Evolutionary conservation across 2,888 invertebrate species (phyloP).

Genomic region (Lochmaea crataegi): DNA sequence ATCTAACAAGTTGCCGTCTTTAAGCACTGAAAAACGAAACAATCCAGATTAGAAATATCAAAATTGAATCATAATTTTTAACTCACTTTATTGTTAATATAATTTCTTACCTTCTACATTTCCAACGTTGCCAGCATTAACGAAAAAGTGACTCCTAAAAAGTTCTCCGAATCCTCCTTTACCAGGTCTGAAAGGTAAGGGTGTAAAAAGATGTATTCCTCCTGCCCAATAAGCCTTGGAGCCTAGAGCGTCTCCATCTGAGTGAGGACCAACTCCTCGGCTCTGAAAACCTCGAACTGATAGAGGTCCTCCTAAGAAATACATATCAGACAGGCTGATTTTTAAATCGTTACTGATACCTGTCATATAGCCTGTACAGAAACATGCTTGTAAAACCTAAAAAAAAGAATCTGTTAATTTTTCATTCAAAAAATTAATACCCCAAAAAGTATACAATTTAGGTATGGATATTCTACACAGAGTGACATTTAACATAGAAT

Average conservation of each 20-base stretch:
- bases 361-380: constrained; percentile 78
- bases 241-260: constrained; percentile 81
- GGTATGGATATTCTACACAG: no score
- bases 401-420: constrained; percentile 40
- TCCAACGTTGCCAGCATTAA: constrained; percentile 85
- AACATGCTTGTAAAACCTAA: constrained; percentile 78
- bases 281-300: constrained; percentile 88
- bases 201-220: constrained; percentile 89
- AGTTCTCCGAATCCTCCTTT: constrained; percentile 84
- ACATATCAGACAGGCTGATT: constrained; percentile 76
- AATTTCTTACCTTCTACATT: constrained; percentile 37
- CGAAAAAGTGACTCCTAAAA: constrained; percentile 89
- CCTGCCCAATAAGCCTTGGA: constrained; percentile 86
- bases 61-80: neutral
- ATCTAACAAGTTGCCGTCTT: constrained; percentile 44
- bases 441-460: no score
- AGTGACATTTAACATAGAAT: no score
- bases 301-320: constrained; percentile 91
- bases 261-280: constrained; percentile 88
- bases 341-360: constrained; percentile 71
- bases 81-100: neutral
- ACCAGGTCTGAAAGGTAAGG: constrained; percentile 87
- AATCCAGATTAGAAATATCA: neutral
- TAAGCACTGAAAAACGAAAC: constrained; percentile 30
- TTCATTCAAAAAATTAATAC: no score